These are phyloP conservation scores for Prenolepis imparis DNA, from an alignment of 2,888 invertebrate species.

Conservation along the genomic window DNA sequence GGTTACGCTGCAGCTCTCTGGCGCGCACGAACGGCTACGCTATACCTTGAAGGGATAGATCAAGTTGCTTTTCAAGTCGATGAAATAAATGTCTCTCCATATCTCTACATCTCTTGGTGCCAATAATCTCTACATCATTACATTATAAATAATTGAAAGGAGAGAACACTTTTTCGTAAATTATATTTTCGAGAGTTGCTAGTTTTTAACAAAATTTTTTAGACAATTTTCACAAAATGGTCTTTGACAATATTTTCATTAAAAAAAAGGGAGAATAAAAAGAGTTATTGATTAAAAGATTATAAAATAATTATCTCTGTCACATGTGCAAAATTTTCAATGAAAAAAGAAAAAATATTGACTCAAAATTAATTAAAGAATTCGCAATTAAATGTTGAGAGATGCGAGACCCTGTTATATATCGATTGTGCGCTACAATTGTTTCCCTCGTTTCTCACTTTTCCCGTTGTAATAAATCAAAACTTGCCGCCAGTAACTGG, in stretches of 20 bases:
- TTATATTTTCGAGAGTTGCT: neutral
- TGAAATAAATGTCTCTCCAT: neutral
- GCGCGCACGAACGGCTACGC: conserved; percentile 64
- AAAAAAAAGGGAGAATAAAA: neutral
- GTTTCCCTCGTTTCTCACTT: neutral
- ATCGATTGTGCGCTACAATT: neutral
- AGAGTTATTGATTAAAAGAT: neutral
- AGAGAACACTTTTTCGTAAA: neutral
- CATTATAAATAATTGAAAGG: neutral
- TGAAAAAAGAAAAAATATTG: neutral
- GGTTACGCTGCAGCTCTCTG: conserved; percentile 80
- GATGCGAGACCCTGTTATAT: neutral
- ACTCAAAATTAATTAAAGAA: neutral
- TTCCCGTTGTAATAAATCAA: neutral
- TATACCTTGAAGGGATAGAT: conserved; percentile 67
- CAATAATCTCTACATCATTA: neutral
- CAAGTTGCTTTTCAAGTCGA: conserved; percentile 53
- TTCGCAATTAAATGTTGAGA: neutral
- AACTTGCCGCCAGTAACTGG: conserved; percentile 15
- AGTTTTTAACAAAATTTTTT: neutral
- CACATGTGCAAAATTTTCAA: neutral
- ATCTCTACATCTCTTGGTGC: neutral
- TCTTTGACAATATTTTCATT: neutral
- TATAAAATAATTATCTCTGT: neutral
- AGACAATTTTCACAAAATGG: neutral